Conservation (phyloP, 2,113 vertebrate genomes). For the Herpailurus yagouaroundi region DNA sequence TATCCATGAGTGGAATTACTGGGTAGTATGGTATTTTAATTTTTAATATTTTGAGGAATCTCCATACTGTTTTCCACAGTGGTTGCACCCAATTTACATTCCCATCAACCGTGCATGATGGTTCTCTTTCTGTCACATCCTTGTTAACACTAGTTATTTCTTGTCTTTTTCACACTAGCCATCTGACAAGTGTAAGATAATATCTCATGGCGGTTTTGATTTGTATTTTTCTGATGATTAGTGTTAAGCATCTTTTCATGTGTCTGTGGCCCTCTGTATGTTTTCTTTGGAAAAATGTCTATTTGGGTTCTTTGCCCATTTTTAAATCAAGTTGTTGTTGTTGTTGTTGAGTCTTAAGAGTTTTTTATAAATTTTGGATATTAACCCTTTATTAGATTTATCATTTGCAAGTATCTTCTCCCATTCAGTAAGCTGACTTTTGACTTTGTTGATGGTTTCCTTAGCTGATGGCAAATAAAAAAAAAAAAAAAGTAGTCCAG, state of each 20-base stretch:
- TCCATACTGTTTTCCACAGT: not conserved
- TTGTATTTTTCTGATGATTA: not conserved
- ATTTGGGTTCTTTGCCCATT: not conserved
- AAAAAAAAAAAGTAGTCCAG: not conserved
- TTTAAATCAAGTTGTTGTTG: not conserved
- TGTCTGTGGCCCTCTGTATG: not conserved
- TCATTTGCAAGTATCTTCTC: not conserved
- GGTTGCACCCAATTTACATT: not conserved
- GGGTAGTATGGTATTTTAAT: not conserved
- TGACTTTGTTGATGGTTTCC: not conserved
- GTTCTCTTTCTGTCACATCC: not conserved
- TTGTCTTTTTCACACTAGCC: not conserved
- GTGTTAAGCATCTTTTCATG: not conserved
- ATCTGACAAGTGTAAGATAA: not conserved
- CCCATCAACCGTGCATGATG: not conserved
- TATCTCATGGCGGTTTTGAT: not conserved
- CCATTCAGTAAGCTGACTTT: not conserved
- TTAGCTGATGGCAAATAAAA: not conserved
- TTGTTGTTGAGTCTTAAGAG: not conserved
- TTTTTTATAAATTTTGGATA: not conserved
- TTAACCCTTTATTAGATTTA: not conserved
- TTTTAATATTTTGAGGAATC: not conserved
- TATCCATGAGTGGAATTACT: not conserved
- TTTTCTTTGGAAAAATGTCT: not conserved
- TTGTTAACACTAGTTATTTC: not conserved